Evolutionary conservation across 2,113 vertebrate species (phyloP).

Genomic region (Muntiacus reevesi): DNA sequence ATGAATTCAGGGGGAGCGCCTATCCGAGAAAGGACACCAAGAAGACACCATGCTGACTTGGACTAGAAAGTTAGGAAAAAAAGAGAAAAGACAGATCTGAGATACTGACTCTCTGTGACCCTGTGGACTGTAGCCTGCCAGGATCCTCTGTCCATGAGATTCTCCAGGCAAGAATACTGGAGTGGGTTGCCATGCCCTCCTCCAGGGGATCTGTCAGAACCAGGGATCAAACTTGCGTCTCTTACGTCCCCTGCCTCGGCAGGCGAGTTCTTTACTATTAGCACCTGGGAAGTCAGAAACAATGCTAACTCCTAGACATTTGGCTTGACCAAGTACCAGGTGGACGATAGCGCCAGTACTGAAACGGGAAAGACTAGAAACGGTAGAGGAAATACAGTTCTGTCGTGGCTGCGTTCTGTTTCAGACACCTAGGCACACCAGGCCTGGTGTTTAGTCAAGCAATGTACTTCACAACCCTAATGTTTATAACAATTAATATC

Average conservation of each 20-base stretch:
- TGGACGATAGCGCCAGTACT: background rate
- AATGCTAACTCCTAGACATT: background rate
- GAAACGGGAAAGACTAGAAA: background rate
- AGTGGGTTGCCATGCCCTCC: background rate
- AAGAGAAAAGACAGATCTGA: background rate
- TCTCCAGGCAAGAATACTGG: background rate
- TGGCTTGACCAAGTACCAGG: background rate
- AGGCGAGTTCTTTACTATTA: background rate
- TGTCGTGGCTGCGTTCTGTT: background rate
- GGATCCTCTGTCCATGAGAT: background rate
- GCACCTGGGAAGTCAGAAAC: background rate
- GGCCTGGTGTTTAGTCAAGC: background rate
- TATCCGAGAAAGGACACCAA: background rate
- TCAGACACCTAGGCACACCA: background rate
- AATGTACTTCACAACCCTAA: background rate
- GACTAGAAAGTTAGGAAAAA: background rate
- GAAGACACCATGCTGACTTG: background rate
- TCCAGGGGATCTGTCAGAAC: background rate
- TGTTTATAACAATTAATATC: background rate
- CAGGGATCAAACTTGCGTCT: background rate
- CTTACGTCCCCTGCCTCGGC: background rate
- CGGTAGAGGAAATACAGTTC: background rate
- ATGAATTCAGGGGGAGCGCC: background rate
- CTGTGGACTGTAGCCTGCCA: accelerated
- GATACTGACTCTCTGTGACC: background rate